Conservation (phyloP, 2,888 invertebrate genomes). For the Pandemis corylana region DNA sequence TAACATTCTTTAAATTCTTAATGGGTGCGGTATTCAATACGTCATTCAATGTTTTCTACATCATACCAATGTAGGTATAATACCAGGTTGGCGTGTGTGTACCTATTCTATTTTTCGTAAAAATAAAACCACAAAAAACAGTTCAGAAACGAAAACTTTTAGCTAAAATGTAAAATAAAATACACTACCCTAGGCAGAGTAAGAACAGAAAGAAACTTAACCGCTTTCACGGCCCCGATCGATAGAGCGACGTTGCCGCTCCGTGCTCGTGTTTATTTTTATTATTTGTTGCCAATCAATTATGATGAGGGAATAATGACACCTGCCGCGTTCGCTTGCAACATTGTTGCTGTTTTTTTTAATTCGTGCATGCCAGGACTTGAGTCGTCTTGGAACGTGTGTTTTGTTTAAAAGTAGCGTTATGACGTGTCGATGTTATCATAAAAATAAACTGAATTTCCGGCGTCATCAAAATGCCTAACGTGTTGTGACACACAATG, state of each 20-base stretch:
- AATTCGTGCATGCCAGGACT: conserved; percentile 33
- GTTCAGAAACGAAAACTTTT: not conserved
- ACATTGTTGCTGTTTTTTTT: conserved; percentile 43
- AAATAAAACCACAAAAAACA: not conserved
- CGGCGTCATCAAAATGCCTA: too few relatives aligned
- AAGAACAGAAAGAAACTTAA: conserved; percentile 1
- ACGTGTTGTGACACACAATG: too few relatives aligned
- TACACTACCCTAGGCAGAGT: not conserved
- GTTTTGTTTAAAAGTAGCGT: conserved; percentile 1
- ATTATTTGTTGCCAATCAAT: conserved; percentile 74
- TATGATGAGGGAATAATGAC: conserved; percentile 69
- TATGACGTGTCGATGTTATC: not conserved
- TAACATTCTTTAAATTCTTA: too few relatives aligned
- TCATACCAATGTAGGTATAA: too few relatives aligned
- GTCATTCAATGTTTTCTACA: too few relatives aligned
- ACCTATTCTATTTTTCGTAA: too few relatives aligned
- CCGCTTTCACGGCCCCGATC: conserved; percentile 55
- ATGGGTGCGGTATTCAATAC: too few relatives aligned
- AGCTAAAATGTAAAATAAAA: not conserved
- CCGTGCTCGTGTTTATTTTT: conserved; percentile 71
- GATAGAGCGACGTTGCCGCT: conserved; percentile 80
- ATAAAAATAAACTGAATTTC: too few relatives aligned
- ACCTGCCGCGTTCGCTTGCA: conserved; percentile 52
- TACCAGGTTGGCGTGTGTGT: too few relatives aligned
- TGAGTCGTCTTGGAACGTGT: not conserved